A percentile compares a stretch with the other conserved stretches of the same genome.
These are phyloP conservation scores for Conistra vaccinii DNA, from an alignment of 2,888 invertebrate genomes.

Conservation along the genomic window DNA sequence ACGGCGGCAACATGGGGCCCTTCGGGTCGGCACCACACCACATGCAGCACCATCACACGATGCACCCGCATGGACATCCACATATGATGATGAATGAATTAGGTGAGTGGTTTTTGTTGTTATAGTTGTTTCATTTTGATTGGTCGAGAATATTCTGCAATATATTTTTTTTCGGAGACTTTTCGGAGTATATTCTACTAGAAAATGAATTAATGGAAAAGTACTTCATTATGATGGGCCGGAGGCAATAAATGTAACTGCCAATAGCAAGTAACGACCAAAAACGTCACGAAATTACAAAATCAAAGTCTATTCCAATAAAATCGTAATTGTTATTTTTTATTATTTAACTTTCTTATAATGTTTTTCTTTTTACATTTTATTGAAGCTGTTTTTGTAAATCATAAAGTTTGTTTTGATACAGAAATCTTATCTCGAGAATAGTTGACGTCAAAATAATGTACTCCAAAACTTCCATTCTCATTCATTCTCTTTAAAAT, in stretches of 20 bases:
- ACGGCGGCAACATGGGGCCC: slow-evolving; percentile 82
- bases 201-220: not conserved
- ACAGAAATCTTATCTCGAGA: too few species aligned
- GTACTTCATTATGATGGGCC: not conserved
- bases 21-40: slow-evolving; percentile 86
- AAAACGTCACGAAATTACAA: too few species aligned
- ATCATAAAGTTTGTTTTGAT: not conserved
- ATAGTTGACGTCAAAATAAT: too few species aligned
- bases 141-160: not conserved
- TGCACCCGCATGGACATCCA: slow-evolving; percentile 88
- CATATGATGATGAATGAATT: slow-evolving; percentile 90
- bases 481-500: too few species aligned
- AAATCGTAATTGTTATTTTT: not conserved
- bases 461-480: too few species aligned
- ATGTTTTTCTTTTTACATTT: not conserved
- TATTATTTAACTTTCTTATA: not conserved
- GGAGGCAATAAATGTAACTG: not conserved
- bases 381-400: not conserved
- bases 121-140: not conserved
- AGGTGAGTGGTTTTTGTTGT: slow-evolving; percentile 73
- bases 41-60: slow-evolving; percentile 87
- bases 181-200: too few species aligned
- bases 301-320: not conserved
- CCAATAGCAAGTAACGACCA: not conserved
- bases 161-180: not conserved